phyloP scores from a whole-genome alignment of 2,113 vertebrate species.

The Colaptes auratus region DNA sequence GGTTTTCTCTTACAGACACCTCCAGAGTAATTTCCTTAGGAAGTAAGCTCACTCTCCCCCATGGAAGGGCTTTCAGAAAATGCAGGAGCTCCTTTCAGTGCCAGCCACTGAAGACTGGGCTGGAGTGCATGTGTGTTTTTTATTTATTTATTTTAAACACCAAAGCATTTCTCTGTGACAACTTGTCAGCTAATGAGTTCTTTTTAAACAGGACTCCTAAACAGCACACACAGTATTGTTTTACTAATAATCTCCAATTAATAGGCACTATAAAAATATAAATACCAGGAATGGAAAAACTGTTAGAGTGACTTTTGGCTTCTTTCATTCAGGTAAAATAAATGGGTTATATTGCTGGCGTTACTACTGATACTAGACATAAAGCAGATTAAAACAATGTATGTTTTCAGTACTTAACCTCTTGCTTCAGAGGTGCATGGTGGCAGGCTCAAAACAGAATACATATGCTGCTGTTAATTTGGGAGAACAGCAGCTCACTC shows the following conservation, averaged over 20 bases:
- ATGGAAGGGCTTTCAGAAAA: constrained; percentile 66
- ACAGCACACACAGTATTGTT: neutral
- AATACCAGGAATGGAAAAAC: constrained; percentile 34
- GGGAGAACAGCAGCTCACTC: neutral
- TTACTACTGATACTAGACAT: constrained; percentile 56
- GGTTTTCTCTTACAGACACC: constrained; percentile 76
- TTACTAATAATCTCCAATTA: constrained; percentile 43
- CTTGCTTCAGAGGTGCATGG: neutral
- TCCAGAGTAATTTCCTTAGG: constrained; percentile 76
- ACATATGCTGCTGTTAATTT: neutral
- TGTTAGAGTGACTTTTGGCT: constrained; percentile 5
- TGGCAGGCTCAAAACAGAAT: neutral
- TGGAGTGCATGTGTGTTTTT: neutral
- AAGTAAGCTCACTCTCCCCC: constrained; percentile 76
- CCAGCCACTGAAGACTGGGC: constrained; percentile 2
- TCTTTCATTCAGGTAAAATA: constrained; percentile 26
- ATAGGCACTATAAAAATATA: neutral
- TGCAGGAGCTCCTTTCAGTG: constrained; percentile 23
- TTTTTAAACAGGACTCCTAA: constrained; percentile 14
- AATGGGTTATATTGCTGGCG: constrained; percentile 43
- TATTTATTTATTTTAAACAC: constrained; percentile 44
- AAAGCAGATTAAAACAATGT: constrained; percentile 64
- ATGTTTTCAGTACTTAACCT: constrained; percentile 36
- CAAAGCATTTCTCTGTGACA: constrained; percentile 7
- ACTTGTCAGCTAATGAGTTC: constrained; percentile 17